A percentile compares a stretch with the other conserved stretches of the same genome.
Evolutionary conservation across 1,140 invertebrate species (phyloP).

Genomic region (Apocrypta bakeri): DNA sequence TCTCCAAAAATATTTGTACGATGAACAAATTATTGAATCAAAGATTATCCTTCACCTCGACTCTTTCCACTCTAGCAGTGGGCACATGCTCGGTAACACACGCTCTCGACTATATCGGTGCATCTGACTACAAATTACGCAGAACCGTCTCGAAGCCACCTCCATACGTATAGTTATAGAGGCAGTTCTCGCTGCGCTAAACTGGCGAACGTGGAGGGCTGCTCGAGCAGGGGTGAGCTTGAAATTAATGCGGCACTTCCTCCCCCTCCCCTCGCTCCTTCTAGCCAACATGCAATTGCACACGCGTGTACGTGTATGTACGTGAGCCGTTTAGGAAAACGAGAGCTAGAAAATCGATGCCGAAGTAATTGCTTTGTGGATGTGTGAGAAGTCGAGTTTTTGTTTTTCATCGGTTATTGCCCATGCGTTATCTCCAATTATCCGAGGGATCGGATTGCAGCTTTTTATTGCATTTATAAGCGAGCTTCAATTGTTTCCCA

Average conservation of each 20-base stretch:
- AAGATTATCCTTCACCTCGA: conserved; percentile 57
- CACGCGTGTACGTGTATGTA: neutral
- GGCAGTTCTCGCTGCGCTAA: conserved; percentile 49
- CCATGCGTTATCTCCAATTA: too few relatives aligned
- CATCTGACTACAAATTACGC: conserved; percentile 68
- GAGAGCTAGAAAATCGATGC: conserved; percentile 30
- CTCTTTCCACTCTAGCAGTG: neutral
- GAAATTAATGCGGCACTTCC: conserved; percentile 72
- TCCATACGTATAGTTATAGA: conserved; percentile 64
- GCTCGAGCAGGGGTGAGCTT: conserved; percentile 64
- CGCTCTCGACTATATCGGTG: conserved; percentile 60
- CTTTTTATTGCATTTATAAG: neutral
- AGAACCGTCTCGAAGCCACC: conserved; percentile 46
- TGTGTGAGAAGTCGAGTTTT: neutral
- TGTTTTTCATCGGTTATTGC: neutral
- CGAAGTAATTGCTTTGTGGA: neutral
- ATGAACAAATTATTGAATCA: conserved; percentile 72
- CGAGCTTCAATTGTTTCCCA: too few relatives aligned
- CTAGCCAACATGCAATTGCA: neutral
- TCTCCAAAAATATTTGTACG: conserved; percentile 65
- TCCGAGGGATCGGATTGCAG: too few relatives aligned
- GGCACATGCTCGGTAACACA: conserved; percentile 49
- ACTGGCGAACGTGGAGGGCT: conserved; percentile 60
- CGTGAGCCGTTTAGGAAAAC: conserved; percentile 21
- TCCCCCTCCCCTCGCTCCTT: conserved; percentile 47